Evolutionary conservation across 2,113 vertebrate genomes (phyloP).

Genomic region (Galeopterus variegatus): DNA sequence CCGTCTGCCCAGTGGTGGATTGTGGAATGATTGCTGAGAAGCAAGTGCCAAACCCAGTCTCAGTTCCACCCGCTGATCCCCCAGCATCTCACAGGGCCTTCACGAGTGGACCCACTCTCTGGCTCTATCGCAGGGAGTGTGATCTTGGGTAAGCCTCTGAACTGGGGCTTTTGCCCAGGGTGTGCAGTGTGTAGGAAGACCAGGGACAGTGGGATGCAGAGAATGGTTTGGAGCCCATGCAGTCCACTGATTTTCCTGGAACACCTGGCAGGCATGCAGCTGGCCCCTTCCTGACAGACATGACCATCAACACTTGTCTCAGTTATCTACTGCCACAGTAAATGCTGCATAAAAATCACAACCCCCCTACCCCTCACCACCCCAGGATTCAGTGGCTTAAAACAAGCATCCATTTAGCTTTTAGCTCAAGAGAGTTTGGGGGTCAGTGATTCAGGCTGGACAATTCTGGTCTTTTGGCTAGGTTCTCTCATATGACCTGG

Average conservation of each 20-base stretch:
- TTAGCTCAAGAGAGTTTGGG: not conserved
- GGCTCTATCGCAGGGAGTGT: not conserved
- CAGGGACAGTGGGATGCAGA: not conserved
- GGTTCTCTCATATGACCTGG: not conserved
- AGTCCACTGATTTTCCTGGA: not conserved
- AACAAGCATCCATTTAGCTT: not conserved
- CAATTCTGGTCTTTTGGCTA: not conserved
- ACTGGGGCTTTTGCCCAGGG: rapidly evolving
- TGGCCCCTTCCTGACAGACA: no score
- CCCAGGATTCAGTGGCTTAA: not conserved
- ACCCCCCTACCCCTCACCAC: no score
- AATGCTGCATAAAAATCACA: not conserved
- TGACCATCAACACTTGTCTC: not conserved
- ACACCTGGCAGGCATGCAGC: not conserved
- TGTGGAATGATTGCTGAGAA: not conserved
- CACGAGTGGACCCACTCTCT: no score
- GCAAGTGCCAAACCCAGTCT: not conserved
- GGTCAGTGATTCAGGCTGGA: not conserved
- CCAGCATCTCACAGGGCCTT: not conserved
- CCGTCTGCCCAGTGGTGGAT: not conserved
- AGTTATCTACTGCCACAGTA: not conserved
- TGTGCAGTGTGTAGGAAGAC: not conserved
- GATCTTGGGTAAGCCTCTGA: not conserved
- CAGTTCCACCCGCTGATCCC: not conserved
- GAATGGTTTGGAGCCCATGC: not conserved